phyloP scores from a whole-genome alignment of 2,797 vertebrate species.

The Pseudochromis fuscus region DNA sequence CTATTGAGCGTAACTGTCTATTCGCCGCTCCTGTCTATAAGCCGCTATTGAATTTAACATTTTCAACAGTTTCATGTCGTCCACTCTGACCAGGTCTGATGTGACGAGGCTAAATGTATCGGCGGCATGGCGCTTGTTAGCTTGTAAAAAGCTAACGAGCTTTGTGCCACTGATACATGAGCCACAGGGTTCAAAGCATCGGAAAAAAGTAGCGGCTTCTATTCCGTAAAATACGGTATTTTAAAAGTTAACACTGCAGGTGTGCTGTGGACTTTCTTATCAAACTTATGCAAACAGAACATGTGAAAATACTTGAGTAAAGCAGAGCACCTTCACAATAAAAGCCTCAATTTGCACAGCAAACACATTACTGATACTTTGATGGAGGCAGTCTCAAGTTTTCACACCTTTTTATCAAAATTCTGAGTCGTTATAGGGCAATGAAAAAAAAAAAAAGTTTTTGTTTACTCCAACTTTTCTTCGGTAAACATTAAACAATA shows the following conservation, averaged over 20 bases:
- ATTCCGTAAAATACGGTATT: no score
- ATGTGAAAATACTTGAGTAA: neutral
- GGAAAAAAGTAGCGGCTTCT: no score
- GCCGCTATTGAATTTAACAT: no score
- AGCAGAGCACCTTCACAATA: neutral
- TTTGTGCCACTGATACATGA: no score
- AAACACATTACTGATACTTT: neutral
- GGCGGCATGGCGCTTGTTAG: no score
- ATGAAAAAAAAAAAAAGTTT: neutral
- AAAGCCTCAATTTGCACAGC: neutral
- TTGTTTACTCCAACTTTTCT: neutral
- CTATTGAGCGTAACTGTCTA: no score
- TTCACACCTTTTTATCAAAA: neutral
- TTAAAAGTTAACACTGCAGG: neutral
- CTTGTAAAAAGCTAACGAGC: no score
- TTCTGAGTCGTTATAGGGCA: neutral
- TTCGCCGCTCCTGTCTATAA: no score
- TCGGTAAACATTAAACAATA: slow-evolving; percentile 5
- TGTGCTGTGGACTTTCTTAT: neutral
- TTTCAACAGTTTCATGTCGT: no score
- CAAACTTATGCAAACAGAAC: neutral
- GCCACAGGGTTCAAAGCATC: no score
- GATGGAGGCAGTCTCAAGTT: neutral
- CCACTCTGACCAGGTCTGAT: no score
- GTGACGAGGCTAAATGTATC: no score